Base-by-base conservation (phyloP, 2,797 vertebrate species). In the Neoniphon sammara region DNA sequence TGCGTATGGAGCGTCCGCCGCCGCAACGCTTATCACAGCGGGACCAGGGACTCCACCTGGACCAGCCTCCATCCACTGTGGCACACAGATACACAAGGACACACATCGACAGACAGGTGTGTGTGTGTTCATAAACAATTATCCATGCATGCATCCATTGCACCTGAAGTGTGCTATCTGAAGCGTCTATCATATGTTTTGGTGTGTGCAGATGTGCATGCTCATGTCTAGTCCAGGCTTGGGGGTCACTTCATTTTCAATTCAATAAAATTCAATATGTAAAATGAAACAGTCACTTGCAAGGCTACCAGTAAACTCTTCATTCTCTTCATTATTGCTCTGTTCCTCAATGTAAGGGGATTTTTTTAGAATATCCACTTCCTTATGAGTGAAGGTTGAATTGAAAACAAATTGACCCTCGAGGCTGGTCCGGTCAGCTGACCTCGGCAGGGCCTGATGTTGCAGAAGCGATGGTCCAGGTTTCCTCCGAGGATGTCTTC, bases 1-100 rank as follows among this genome's bases (percentile, higher is more conserved):
- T 96, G 47, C 96, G 95, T 34, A 96, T 83, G 1, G 96, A 95
- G 27, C 90, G 95, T 0, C 97, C 97, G 0, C 96, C 95, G 0
- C 95, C 95, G 0, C 97, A 98, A 3, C 80, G 89, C 21, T 95
- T 94, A 88, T 97, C 96, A 71, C 96, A 97, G 78, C 81, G 95
- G 3, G 97, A 96, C 96, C 96, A 97, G 1, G 95, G 93, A 72
- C 96, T 96, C 96, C 96, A 98, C 21, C 85, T 92, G 6, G 96
- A 96, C 97, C 96, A 97, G 20, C 91, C 90, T 5, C 96, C 96
- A 0, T 96, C 92, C 85, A 96, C 97, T 97, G 78, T 0, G 62
- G 6, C 5, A 46, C 11, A 7, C 34, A 72, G 20, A 63, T 25
- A 63, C 2, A 72, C 18, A 68, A 12, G 66, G 11, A 66, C 3